phyloP scores from a whole-genome alignment of 2,113 vertebrate genomes.

The Marcusenius ussheri region DNA sequence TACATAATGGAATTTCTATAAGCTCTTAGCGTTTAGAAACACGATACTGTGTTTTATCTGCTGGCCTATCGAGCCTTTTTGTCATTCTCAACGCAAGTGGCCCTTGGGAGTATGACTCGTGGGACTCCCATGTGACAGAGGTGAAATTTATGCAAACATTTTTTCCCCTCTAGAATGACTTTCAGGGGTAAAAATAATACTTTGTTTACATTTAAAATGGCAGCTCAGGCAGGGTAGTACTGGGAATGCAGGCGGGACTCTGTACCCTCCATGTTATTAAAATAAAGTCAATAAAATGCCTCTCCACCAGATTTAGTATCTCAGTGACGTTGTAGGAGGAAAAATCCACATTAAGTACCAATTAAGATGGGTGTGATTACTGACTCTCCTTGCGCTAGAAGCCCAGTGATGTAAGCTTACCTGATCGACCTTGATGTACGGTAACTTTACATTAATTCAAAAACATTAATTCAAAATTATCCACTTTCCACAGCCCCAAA shows the following conservation, averaged over 20 bases:
- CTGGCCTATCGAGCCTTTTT: neutral
- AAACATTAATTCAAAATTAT: neutral
- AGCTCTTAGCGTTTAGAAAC: neutral
- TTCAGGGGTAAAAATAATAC: neutral
- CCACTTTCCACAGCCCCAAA: neutral
- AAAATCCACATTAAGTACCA: neutral
- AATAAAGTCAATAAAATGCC: neutral
- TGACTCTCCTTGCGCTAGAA: neutral
- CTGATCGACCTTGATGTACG: neutral
- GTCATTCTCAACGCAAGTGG: neutral
- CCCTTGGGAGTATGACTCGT: neutral
- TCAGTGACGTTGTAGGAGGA: neutral
- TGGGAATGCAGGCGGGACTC: neutral
- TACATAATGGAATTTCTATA: neutral
- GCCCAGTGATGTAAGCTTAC: neutral
- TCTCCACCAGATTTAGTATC: neutral
- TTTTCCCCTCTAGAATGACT: neutral
- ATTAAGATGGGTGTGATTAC: neutral
- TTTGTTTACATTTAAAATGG: neutral
- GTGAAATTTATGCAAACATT: neutral
- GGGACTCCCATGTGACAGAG: too few species aligned
- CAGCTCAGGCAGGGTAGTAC: neutral
- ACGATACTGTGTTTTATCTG: neutral
- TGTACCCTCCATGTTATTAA: neutral
- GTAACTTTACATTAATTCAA: neutral